phyloP scores from a whole-genome alignment of 2,888 invertebrate genomes.

The Thera obeliscata region DNA sequence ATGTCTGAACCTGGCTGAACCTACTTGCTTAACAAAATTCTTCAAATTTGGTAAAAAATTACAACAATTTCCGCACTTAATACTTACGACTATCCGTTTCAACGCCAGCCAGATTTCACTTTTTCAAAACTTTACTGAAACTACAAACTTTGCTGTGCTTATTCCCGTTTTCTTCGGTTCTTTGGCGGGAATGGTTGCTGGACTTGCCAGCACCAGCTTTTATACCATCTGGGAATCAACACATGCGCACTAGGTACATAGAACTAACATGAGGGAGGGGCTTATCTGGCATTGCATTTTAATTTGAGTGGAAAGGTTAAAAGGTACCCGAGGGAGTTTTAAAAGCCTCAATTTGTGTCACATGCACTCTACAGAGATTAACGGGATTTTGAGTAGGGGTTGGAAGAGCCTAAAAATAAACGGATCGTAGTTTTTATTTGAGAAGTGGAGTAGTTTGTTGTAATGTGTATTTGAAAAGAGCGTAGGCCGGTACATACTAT shows the following conservation, averaged over 20 bases:
- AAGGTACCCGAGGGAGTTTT: slow-evolving; percentile 35
- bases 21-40: not conserved
- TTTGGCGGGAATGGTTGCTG: slow-evolving; percentile 65
- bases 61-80: slow-evolving; percentile 11
- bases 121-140: slow-evolving; percentile 54
- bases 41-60: not conserved
- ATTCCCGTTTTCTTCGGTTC: slow-evolving; percentile 38
- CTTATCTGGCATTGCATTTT: slow-evolving; percentile 58
- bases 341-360: slow-evolving; percentile 36
- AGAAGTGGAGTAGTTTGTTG: no score
- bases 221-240: slow-evolving; percentile 57
- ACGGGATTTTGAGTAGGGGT: slow-evolving; percentile 14
- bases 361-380: slow-evolving; percentile 24
- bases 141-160: slow-evolving; percentile 42
- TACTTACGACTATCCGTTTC: slow-evolving; percentile 43
- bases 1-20: not conserved
- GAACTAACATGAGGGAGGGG: slow-evolving; percentile 51
- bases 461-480: no score
- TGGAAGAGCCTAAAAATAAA: not conserved
- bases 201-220: slow-evolving; percentile 52
- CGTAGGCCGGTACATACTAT: no score
- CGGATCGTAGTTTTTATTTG: no score
- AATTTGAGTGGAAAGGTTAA: slow-evolving; percentile 48
- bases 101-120: slow-evolving; percentile 55
- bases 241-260: slow-evolving; percentile 59